Evolutionary conservation across 2,113 vertebrate genomes (phyloP).

Genomic region (Tricholaema leucomelas): DNA sequence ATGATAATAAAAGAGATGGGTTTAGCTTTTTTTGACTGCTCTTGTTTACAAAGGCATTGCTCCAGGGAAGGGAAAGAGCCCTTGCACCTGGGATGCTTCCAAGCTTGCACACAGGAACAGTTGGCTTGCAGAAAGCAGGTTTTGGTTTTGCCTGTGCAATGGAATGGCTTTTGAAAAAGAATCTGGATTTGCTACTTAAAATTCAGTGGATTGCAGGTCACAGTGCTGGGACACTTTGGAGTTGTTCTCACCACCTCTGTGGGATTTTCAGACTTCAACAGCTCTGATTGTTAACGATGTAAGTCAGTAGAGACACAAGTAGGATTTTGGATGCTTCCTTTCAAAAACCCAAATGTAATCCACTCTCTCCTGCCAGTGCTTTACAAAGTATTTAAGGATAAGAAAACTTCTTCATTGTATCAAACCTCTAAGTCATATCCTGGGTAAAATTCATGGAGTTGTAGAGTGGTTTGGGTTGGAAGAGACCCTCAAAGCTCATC

Average conservation of each 20-base stretch:
- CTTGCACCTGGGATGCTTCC: slow-evolving; percentile 1
- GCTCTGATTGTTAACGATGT: neutral
- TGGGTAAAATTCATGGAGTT: too few species aligned
- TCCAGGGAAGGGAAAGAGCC: neutral
- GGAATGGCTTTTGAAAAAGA: neutral
- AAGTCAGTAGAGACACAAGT: too few species aligned
- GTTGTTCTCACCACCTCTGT: neutral
- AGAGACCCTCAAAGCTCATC: too few species aligned
- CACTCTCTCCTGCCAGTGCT: too few species aligned
- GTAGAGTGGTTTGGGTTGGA: too few species aligned
- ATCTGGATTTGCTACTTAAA: neutral
- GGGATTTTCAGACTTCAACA: neutral
- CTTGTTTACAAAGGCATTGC: neutral
- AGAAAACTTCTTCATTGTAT: too few species aligned
- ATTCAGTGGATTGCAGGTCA: neutral
- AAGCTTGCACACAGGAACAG: neutral
- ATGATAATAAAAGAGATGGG: neutral
- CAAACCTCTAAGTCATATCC: too few species aligned
- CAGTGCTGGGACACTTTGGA: neutral
- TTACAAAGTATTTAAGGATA: too few species aligned
- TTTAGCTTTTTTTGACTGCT: neutral
- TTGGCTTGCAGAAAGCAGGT: neutral
- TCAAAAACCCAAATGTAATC: too few species aligned
- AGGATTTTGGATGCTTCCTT: too few species aligned
- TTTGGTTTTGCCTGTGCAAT: slow-evolving; percentile 22